These are phyloP conservation scores for Rhabdomys dilectus DNA, from an alignment of 2,113 vertebrate species.

Conservation along the genomic window DNA sequence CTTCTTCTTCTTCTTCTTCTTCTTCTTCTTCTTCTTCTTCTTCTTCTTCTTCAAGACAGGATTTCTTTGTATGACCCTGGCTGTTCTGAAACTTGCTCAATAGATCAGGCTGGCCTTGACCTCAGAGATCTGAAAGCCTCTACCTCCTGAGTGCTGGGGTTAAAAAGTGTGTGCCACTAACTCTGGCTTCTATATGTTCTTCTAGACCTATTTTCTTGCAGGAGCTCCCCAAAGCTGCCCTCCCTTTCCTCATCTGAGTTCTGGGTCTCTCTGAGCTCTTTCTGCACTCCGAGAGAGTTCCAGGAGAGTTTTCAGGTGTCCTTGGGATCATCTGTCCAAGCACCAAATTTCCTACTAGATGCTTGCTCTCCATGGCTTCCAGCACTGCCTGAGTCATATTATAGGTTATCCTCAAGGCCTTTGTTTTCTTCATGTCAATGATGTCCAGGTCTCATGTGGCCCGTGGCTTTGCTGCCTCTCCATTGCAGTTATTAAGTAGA, in stretches of 20 bases:
- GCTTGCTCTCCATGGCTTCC: neutral
- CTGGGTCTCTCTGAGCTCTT: neutral
- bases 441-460: neutral
- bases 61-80: neutral
- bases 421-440: neutral
- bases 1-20: too few relatives aligned
- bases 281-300: neutral
- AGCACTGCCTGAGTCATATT: too few relatives aligned
- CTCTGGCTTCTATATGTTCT: neutral
- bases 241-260: neutral
- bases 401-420: neutral
- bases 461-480: neutral
- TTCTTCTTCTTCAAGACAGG: neutral
- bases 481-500: neutral
- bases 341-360: neutral
- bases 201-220: neutral
- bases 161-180: neutral
- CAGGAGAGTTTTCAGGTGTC: neutral
- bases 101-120: neutral
- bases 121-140: neutral
- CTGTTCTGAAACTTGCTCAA: neutral
- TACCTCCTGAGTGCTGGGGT: neutral
- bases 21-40: too few relatives aligned
- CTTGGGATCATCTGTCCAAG: neutral
- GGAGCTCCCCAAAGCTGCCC: neutral